Evolutionary conservation across 2,797 vertebrate genomes (phyloP), one percentile per base, ranked within the genome.

Genomic region (Liasis olivaceus): DNA sequence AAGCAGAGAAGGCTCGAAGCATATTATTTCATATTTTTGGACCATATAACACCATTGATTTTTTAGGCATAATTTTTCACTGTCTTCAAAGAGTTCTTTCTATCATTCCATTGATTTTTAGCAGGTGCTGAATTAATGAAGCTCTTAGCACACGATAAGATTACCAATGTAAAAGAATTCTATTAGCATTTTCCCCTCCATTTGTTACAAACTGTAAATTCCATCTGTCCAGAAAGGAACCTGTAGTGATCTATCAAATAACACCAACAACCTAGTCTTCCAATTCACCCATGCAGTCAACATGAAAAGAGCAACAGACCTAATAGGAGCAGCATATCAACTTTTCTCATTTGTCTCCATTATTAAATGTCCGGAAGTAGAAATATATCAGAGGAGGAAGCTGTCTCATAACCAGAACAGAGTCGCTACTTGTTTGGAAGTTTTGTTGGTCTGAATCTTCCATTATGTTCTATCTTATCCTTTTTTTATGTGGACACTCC

Each of bases 21-120:
- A 64, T 77, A 93, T 15, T 89, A 86, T 93, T 93, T 94, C 90
- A 92, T 95, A 94, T 93, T 81, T 94, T 66, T 13, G 92, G 93
- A 85, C 95, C 88, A 89, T 92, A 88, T 63, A 87, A 62, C 93
- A 88, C 62, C 89, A 89, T 84, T 93, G 85, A 84, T 91, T 94
- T 42, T 85, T 94, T 90, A 95, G 95, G 89, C 42, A 91, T 87
- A 59, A 92, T 58, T 93, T 96, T 89, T 91, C 88, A 85, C 85
- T 91, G 92, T 85, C 81, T 91, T 91, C 88, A 91, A 94, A 92
- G 93, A 90, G 8, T 17, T 2, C 63, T 95, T 88, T 81, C 89
- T 92, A 93, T 89, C 58, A 17, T 72, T 87, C 2, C 86, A 93
- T 72, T 89, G 87, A 95, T 95, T 92, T 91, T 89, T 94, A 93